Percentiles rank a stretch among this genome's conserved stretches.
Conservation (phyloP, 2,113 vertebrate species). For the Ahaetulla prasina region DNA sequence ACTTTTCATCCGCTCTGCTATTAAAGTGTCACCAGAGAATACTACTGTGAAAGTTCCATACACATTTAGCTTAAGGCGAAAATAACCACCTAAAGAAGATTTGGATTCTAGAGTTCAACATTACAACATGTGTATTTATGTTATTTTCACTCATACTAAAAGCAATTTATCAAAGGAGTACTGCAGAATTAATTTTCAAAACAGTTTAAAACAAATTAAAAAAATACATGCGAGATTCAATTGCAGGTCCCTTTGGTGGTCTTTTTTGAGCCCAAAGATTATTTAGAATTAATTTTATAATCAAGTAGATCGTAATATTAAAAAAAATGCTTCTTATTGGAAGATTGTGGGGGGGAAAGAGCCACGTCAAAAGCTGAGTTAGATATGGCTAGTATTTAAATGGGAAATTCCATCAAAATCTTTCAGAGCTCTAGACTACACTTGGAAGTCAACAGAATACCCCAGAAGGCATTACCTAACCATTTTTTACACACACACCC, state of each 20-base stretch:
- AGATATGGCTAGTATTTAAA: neutral
- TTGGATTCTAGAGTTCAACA: neutral
- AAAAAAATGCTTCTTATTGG: neutral
- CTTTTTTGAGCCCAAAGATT: neutral
- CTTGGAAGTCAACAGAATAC: neutral
- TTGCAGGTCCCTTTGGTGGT: neutral
- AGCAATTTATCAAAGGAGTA: neutral
- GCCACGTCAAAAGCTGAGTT: neutral
- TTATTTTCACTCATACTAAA: constrained; percentile 11
- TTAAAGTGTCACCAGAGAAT: neutral
- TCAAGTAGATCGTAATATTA: constrained; percentile 1
- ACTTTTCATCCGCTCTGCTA: neutral
- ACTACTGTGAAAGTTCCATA: neutral
- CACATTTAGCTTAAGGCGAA: neutral
- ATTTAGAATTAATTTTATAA: neutral
- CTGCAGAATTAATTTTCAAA: neutral
- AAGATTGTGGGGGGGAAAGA: neutral
- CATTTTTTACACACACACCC: neutral
- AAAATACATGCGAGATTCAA: neutral
- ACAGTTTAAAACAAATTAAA: neutral
- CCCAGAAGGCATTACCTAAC: neutral
- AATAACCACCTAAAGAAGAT: neutral
- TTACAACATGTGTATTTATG: neutral
- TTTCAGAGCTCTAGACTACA: neutral
- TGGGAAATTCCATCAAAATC: neutral